phyloP scores from a whole-genome alignment of 2,113 vertebrate genomes.

The Chaenocephalus aceratus region DNA sequence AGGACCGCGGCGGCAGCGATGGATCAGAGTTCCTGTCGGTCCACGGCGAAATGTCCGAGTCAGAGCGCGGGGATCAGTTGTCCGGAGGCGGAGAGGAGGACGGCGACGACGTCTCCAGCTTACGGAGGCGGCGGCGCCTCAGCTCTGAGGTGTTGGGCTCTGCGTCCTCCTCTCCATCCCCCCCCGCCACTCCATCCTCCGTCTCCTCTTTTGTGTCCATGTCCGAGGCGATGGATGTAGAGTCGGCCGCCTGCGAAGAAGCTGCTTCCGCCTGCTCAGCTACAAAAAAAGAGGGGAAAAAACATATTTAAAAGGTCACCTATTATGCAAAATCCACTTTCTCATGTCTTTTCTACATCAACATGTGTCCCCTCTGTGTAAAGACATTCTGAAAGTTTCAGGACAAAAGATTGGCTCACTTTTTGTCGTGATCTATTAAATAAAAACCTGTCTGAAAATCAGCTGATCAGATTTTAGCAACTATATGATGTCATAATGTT shows the following conservation, averaged over 20 bases:
- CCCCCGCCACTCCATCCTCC: constrained; percentile 38
- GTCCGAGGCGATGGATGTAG: constrained; percentile 63
- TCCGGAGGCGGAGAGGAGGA: constrained; percentile 70
- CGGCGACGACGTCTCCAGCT: constrained; percentile 81
- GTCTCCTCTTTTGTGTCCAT: constrained; percentile 35
- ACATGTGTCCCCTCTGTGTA: too few species aligned
- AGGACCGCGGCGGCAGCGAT: constrained; percentile 29
- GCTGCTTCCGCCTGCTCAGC: constrained; percentile 62
- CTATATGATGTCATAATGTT: too few species aligned
- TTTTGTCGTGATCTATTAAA: too few species aligned
- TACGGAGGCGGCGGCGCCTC: constrained; percentile 91
- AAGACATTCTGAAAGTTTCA: too few species aligned
- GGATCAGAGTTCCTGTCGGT: constrained; percentile 53
- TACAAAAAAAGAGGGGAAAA: constrained; percentile 9
- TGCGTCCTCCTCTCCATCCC: constrained; percentile 72
- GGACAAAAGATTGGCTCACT: too few species aligned
- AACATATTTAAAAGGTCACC: not conserved
- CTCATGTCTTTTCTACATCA: too few species aligned
- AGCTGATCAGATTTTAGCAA: too few species aligned
- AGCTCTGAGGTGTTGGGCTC: constrained; percentile 89
- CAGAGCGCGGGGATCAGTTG: constrained; percentile 79
- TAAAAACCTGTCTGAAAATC: too few species aligned
- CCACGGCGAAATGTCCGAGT: constrained; percentile 47
- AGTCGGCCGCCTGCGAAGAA: constrained; percentile 70
- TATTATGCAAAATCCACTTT: too few species aligned